phyloP scores from a whole-genome alignment of 2,797 vertebrate genomes.

The Steatocranus sp. region DNA sequence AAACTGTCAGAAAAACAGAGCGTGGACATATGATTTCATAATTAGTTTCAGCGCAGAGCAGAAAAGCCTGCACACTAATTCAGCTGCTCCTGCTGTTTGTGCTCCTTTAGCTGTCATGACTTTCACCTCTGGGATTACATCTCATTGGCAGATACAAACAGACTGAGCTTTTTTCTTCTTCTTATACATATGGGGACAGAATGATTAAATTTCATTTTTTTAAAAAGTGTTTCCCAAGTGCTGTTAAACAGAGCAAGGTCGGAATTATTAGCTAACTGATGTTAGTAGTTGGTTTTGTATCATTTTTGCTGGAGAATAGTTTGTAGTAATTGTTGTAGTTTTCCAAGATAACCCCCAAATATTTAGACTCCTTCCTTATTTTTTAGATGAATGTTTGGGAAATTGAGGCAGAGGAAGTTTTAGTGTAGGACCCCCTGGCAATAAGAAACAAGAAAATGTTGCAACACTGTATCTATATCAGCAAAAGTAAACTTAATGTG shows the following conservation, averaged over 20 bases:
- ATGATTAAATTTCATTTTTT: neutral
- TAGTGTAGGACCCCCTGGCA: neutral
- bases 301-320: neutral
- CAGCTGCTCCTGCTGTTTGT: neutral
- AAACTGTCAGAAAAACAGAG: neutral
- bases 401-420: neutral
- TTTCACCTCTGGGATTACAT: neutral
- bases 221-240: fast-evolving
- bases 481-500: fast-evolving
- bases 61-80: neutral
- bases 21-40: neutral
- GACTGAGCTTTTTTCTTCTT: neutral
- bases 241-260: neutral
- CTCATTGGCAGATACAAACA: neutral
- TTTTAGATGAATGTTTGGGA: neutral
- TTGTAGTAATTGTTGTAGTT: neutral
- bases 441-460: neutral
- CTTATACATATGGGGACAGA: neutral
- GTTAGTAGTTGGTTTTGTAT: neutral
- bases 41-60: neutral
- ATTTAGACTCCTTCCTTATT: neutral
- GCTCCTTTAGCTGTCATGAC: neutral
- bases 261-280: neutral
- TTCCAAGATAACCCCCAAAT: neutral
- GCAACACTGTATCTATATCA: neutral